These are phyloP conservation scores for Centroberyx gerrardi DNA, from an alignment of 2,797 vertebrate genomes.

Conservation along the genomic window DNA sequence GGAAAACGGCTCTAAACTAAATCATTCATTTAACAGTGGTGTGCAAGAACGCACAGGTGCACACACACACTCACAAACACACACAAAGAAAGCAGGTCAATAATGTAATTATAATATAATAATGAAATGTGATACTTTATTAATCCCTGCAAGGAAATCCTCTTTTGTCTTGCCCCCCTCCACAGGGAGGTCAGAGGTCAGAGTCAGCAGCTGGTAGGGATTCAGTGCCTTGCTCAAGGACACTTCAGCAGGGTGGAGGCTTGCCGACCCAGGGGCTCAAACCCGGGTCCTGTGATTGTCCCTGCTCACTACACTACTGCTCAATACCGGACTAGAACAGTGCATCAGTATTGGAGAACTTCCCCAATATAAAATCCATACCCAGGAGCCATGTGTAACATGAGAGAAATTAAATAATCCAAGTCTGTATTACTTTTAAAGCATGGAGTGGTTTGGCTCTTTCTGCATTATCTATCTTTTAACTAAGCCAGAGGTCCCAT, in stretches of 20 bases:
- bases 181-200: too few relatives aligned
- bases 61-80: too few relatives aligned
- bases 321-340: too few relatives aligned
- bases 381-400: neutral
- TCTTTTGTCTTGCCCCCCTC: neutral
- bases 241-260: neutral
- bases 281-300: neutral
- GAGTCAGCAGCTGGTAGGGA: too few relatives aligned
- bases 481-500: too few relatives aligned
- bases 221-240: neutral
- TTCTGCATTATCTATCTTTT: too few relatives aligned
- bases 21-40: too few relatives aligned
- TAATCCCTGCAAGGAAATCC: slow-evolving; percentile 24
- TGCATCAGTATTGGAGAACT: neutral
- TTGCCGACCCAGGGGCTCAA: neutral
- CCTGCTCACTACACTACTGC: neutral
- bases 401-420: neutral
- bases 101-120: slow-evolving; percentile 28
- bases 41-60: too few relatives aligned
- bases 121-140: slow-evolving; percentile 14
- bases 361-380: neutral
- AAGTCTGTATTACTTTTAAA: neutral
- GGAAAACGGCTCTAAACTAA: too few relatives aligned
- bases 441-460: too few relatives aligned
- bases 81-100: neutral